A percentile compares a stretch with the other conserved stretches of the same genome.
These are phyloP conservation scores for Dicrostonyx torquatus DNA, from an alignment of 2,797 vertebrate species.

Conservation along the genomic window DNA sequence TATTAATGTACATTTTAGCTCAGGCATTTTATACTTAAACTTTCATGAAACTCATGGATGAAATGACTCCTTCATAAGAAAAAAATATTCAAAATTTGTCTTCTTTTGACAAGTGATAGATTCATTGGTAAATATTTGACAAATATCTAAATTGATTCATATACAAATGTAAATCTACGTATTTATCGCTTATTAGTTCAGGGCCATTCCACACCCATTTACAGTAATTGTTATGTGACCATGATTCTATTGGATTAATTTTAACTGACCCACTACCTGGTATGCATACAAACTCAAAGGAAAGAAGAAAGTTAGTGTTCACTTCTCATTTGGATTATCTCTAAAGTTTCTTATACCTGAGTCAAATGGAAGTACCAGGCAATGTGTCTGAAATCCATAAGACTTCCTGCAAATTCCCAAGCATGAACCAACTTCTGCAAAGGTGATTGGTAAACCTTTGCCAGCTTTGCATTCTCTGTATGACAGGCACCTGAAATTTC, in stretches of 20 bases:
- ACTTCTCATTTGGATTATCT: background rate
- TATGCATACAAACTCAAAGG: background rate
- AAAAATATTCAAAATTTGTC: conserved; percentile 1
- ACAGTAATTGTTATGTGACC: background rate
- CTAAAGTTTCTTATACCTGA: background rate
- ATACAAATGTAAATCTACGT: conserved; percentile 27
- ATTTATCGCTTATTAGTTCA: background rate
- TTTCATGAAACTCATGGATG: conserved; percentile 26
- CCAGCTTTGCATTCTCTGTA: background rate
- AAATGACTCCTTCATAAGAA: conserved; percentile 36
- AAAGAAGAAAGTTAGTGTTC: background rate
- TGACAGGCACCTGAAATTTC: background rate
- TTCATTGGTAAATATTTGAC: conserved; percentile 67
- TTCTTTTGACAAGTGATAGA: conserved; percentile 41
- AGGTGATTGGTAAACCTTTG: background rate
- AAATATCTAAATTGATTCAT: conserved; percentile 38
- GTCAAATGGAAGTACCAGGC: background rate
- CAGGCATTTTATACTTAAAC: conserved; percentile 56
- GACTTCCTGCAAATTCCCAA: background rate
- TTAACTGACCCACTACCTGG: background rate
- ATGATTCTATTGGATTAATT: background rate
- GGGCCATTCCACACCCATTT: background rate
- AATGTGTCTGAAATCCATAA: conserved; percentile 18
- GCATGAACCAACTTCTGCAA: background rate
- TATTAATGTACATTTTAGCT: conserved; percentile 30